Base-by-base conservation (phyloP, 2,113 vertebrate genomes). In the Psettodes erumei region DNA sequence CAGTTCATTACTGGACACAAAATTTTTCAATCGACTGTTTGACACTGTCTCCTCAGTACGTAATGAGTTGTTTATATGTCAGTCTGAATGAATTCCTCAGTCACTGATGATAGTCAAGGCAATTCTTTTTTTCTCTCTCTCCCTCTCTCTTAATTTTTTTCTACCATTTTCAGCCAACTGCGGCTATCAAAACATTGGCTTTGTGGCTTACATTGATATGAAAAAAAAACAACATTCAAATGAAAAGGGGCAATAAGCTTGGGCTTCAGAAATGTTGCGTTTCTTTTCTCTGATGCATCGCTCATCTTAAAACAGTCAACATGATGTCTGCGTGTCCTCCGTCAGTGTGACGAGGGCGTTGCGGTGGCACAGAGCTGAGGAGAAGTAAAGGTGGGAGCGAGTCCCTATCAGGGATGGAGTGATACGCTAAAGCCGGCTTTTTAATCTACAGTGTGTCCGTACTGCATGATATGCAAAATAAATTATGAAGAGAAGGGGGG, bases 391-490 rank as follows among this genome's bases (percentile, higher is more conserved):
- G 90, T 89, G 79, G 86, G 81, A 82, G 86, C 83, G 55, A 74
- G 67, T 80, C 72, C 68, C 89, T 93, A 91, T 92, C 92, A 89
- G 90, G 90, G 87, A 91, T 86, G 86, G 80, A 28, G 79, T 88
- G 92, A 94, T 93, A 93, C 77, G 91, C 88, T 73, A 85, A 89
- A 93, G 90, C 91, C 68, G 83, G 85, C 88, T 83, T 92, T 91
- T 92, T 93, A 89, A 91, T 81, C 84, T 68, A 5, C 37, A 71
- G 83, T 70, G 72, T 83, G 91, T 94, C 91, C 92, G 32, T 71
- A 69, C 89, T 85, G 88, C 70, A 87, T 90, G 89, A 92, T 91
- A 93, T 92, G 91, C 92, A 88, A 92, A 91, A 92, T 89, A 90
- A 93, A 91, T 91, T 81, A 89, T 88, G 88, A 93, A 82, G 72